These are phyloP conservation scores for Ganaspis sp. DNA, from an alignment of 1,140 invertebrate species.

Conservation along the genomic window DNA sequence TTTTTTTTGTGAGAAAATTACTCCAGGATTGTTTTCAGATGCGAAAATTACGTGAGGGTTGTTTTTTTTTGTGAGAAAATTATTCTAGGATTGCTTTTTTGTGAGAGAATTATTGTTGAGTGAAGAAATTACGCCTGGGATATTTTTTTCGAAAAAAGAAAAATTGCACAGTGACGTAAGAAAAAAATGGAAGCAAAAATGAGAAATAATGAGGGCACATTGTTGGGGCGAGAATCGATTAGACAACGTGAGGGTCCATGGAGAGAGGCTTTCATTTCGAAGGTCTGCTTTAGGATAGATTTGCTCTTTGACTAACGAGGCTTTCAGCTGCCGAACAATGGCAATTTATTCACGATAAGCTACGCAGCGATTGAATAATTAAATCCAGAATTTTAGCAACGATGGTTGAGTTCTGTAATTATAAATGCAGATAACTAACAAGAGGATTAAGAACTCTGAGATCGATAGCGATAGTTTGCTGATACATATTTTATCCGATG, in stretches of 20 bases:
- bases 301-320: conserved; percentile 15
- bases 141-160: no score
- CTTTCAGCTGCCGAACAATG: not conserved
- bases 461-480: not conserved
- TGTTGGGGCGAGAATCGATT: not conserved
- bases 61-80: no score
- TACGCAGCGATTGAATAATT: conserved; percentile 14
- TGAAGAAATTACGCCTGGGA: no score
- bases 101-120: no score
- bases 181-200: not conserved
- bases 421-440: not conserved
- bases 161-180: no score
- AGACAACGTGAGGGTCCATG: not conserved
- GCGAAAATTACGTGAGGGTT: no score
- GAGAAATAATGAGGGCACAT: not conserved
- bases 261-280: not conserved
- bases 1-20: no score
- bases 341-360: conserved; percentile 20
- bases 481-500: not conserved
- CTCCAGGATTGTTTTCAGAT: no score
- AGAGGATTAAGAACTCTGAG: not conserved
- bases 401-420: not conserved
- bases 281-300: not conserved
- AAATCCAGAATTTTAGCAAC: not conserved
- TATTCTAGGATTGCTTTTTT: no score